Percentiles rank a stretch among this genome's conserved stretches.
Evolutionary conservation across 2,113 vertebrate genomes (phyloP).

Genomic region (Mormyrus lacerda): DNA sequence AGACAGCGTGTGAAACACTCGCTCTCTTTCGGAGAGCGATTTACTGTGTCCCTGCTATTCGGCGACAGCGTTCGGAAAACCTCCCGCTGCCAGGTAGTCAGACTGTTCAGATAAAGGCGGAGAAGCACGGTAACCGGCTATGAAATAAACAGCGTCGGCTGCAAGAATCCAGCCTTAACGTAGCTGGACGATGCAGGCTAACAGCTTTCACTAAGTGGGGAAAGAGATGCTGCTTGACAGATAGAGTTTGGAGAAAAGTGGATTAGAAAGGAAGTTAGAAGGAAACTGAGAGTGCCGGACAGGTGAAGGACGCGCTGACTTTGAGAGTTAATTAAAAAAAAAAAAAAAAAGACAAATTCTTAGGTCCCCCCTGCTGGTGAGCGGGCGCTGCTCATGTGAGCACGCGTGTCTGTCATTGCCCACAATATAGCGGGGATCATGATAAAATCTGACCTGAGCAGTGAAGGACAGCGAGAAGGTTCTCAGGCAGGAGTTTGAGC

Average conservation of each 20-base stretch:
- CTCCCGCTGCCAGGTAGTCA: not conserved
- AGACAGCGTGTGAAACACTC: constrained; percentile 44
- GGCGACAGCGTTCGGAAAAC: not conserved
- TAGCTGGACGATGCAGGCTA: not conserved
- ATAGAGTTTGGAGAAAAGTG: not conserved
- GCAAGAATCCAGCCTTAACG: not conserved
- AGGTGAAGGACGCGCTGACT: constrained; percentile 60
- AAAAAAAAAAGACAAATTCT: constrained; percentile 50
- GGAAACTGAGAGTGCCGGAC: constrained; percentile 41
- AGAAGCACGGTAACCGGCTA: not conserved
- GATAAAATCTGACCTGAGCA: constrained; percentile 59
- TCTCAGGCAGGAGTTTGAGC: not conserved
- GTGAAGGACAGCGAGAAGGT: constrained; percentile 52
- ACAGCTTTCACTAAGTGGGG: not conserved
- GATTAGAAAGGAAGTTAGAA: constrained; percentile 31
- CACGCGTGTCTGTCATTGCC: constrained; percentile 20
- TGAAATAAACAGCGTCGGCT: not conserved
- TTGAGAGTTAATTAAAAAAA: constrained; percentile 69
- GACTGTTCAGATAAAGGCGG: not conserved
- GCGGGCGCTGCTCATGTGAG: constrained; percentile 15
- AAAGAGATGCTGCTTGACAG: not conserved
- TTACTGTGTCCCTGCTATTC: constrained; percentile 26
- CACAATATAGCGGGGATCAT: constrained; percentile 52
- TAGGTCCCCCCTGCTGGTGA: constrained; percentile 34
- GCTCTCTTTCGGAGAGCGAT: constrained; percentile 16